Evolutionary conservation across 2,797 vertebrate species (phyloP), one percentile per base, ranked within the genome.

Genomic region (Chromis chromis): DNA sequence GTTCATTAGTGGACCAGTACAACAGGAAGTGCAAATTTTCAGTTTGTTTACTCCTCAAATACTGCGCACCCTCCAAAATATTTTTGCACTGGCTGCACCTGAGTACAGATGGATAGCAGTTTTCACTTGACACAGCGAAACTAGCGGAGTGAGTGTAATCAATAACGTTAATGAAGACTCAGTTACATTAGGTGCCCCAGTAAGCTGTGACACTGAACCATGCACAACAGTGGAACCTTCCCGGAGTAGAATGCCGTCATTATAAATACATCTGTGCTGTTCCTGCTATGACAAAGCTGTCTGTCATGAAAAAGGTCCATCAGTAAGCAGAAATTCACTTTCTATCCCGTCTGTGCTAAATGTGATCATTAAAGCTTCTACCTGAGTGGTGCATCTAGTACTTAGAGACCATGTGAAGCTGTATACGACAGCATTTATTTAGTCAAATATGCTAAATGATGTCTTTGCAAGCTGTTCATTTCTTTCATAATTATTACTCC

Each of bases 131-230:
- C 27, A 31, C 49, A 25, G 39, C 50, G 33, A 31, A 3, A 22
- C 24, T 55, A 0, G 42, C 4, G 0, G 16, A 28, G 46, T 55
- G 21, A 55, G 44, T 50, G 21, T 33, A 75, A 57, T 63, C 54
- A 57, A 76, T 69, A 63, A 62, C 65, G n/a, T 21, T n/a, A 52
- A 22, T 21, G 40, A 62, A 57, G 39, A 66, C 0, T 61, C 28
- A 53, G 46, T 55, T 39, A 13, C 19, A 1, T 39, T 70, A 44
- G 28, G 52, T 28, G 52, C 7, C 52, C 52, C 22, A 49, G 53
- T 31, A 44, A 27, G 25, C 25, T 11, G 33, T 36, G 33, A 36
- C 33, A 36, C 10, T 36, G 33, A 36, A 36, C 10, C 10, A 36
- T 36, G 33, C 33, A 36, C 33, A 36, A 12, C 33, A 36, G 33